Base-by-base conservation (phyloP, 2,113 vertebrate species). In the Onychostruthus taczanowskii region DNA sequence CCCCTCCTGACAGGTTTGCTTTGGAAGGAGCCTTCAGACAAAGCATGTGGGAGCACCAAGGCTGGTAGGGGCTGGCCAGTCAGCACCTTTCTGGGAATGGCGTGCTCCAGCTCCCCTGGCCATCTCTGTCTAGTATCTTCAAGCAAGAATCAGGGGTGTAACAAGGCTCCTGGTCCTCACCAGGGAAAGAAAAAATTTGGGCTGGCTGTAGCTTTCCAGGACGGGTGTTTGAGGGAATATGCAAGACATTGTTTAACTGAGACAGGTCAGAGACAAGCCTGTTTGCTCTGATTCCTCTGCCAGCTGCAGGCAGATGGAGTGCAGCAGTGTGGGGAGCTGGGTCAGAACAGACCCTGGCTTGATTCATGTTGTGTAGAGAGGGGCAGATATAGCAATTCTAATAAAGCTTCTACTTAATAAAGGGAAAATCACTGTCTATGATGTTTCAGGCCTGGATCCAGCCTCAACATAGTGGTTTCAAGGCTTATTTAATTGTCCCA, bases 151-250 rank as follows among this genome's bases (percentile, higher is more conserved):
- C 35, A n/a, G 43, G 39, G 24, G 3, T 83, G 11, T 50, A 21
- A 37, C 47, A 68, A 96, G 93, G 87, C 94, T 94, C 89, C 28
- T 84, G 53, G 47, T 89, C 81, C 44, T 64, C 33, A 30, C 15
- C 10, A 31, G 37, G 63, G 59, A 87, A 84, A 46, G 37, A 13
- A 58, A 19, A 64, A 7, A 12, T 33, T 59, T 73, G 50, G 37
- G 46, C n/a, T 69, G 37, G 10, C 50, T 79, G n/a, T 62, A 62
- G 63, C 39, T 58, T 73, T 62, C 59, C 59, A 62, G 63, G 17
- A 7, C 0, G 3, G 13, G 5, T 62, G 16, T 73, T 75, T 33
- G 35, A 59, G 62, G 44, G 28, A 61, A 49, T 76, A 39, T 52
- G n/a, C 31, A 9, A 62, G 50, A 20, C 0, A 1, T 3, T 10